Evolutionary conservation across 2,888 invertebrate genomes (phyloP).

Genomic region (Nemapogon koenigi): DNA sequence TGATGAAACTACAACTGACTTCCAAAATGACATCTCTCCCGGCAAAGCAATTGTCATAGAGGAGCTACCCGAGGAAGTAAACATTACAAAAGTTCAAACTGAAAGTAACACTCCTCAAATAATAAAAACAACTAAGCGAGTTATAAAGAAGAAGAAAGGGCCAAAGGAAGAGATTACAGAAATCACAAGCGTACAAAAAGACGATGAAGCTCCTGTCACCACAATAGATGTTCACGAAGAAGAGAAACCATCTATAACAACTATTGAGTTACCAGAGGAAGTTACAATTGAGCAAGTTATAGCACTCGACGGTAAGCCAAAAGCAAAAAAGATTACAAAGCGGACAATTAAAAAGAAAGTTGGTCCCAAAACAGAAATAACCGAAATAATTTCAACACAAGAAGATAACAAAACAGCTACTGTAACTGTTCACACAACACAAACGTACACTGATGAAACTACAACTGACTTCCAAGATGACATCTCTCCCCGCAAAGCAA

Average conservation of each 20-base stretch:
- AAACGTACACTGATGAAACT: slow-evolving; percentile 23
- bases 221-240: slow-evolving; percentile 10
- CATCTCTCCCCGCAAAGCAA: slow-evolving; percentile 18
- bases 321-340: slow-evolving; percentile 9
- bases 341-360: slow-evolving; percentile 27
- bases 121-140: slow-evolving; percentile 21
- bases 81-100: slow-evolving; percentile 19
- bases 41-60: slow-evolving; percentile 17
- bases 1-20: slow-evolving; percentile 17
- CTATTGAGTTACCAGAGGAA: slow-evolving; percentile 8
- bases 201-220: slow-evolving; percentile 13
- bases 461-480: slow-evolving; percentile 22
- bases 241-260: slow-evolving; percentile 17
- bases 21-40: slow-evolving; percentile 11
- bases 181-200: slow-evolving; percentile 29
- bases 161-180: slow-evolving; percentile 30
- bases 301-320: slow-evolving; percentile 1
- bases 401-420: slow-evolving; percentile 31
- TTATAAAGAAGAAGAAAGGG: slow-evolving; percentile 29
- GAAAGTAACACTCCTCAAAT: slow-evolving; percentile 19
- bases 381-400: slow-evolving; percentile 49
- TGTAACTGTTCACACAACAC: slow-evolving; percentile 29
- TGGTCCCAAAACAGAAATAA: slow-evolving; percentile 33
- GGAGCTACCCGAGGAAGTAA: slow-evolving; percentile 18
- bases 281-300: slow-evolving; percentile 11